These are phyloP conservation scores for Drosophila aff. DNA, from an alignment of 1,140 invertebrate species.

Conservation along the genomic window DNA sequence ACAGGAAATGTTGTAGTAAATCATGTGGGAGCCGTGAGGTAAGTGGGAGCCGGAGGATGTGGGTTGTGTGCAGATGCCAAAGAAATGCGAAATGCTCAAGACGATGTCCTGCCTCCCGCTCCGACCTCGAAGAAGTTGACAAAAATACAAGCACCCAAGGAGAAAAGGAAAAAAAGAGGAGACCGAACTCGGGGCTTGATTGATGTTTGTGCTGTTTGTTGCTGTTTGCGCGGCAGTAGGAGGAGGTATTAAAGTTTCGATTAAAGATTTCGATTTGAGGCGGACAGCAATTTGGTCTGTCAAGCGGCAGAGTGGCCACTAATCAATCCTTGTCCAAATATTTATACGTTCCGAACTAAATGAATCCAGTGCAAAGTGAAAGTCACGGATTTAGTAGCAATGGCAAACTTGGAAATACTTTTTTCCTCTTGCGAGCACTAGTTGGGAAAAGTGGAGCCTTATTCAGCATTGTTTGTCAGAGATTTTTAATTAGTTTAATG, in stretches of 20 bases:
- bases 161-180: conserved; percentile 23
- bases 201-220: conserved; percentile 82
- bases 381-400: conserved; percentile 49
- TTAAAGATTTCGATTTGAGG: conserved; percentile 68
- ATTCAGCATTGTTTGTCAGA: background rate
- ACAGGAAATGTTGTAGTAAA: conserved; percentile 76
- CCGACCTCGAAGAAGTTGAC: conserved; percentile 46
- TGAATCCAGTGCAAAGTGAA: conserved; percentile 59
- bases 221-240: conserved; percentile 57
- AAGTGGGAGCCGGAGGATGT: conserved; percentile 40
- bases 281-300: conserved; percentile 66
- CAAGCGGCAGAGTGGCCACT: conserved; percentile 36
- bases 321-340: conserved; percentile 57
- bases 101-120: conserved; percentile 52
- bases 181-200: conserved; percentile 68
- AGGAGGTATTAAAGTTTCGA: conserved; percentile 70
- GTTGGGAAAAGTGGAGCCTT: background rate
- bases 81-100: conserved; percentile 71
- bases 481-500: background rate
- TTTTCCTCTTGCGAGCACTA: too few species aligned
- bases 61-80: conserved; percentile 64
- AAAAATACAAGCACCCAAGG: conserved; percentile 49
- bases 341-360: conserved; percentile 39
- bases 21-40: conserved; percentile 78
- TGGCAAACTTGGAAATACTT: conserved; percentile 2